A percentile compares a stretch with the other conserved stretches of the same genome.
Evolutionary conservation across 1,140 invertebrate species (phyloP).

Genomic region (Aricia agestis): DNA sequence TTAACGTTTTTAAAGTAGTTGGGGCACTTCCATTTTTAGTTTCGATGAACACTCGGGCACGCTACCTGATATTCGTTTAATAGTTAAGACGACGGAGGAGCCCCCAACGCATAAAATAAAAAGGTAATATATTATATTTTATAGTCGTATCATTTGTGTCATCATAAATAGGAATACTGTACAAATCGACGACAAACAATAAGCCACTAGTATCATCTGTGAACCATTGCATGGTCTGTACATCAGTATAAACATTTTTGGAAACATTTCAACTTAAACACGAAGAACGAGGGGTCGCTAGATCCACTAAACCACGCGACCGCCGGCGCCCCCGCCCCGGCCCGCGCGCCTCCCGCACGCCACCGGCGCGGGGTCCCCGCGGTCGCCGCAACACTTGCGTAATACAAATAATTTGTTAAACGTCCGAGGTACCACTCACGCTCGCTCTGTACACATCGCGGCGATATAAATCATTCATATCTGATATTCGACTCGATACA

Average conservation of each 20-base stretch:
- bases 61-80: not conserved
- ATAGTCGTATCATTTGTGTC: conserved; percentile 5
- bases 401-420: conserved; percentile 42
- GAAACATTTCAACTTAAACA: conserved; percentile 5
- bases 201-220: not conserved
- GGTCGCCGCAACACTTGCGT: conserved; percentile 33
- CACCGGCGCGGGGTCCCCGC: conserved; percentile 1
- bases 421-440: conserved; percentile 32
- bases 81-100: not conserved
- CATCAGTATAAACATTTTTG: conserved; percentile 1
- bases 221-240: conserved; percentile 1
- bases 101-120: no score
- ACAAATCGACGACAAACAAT: conserved; percentile 3
- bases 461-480: conserved; percentile 38
- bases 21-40: not conserved
- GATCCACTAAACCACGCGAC: conserved; percentile 38
- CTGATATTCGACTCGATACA: conserved; percentile 61
- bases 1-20: not conserved
- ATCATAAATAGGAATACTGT: conserved; percentile 16
- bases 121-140: not conserved
- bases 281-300: conserved; percentile 14
- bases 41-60: not conserved
- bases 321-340: conserved; percentile 17
- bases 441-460: conserved; percentile 32
- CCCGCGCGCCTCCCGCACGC: no score